A percentile compares a stretch with the other conserved stretches of the same genome.
Conservation (phyloP, 2,888 invertebrate genomes). For the Mythimna pallens region DNA sequence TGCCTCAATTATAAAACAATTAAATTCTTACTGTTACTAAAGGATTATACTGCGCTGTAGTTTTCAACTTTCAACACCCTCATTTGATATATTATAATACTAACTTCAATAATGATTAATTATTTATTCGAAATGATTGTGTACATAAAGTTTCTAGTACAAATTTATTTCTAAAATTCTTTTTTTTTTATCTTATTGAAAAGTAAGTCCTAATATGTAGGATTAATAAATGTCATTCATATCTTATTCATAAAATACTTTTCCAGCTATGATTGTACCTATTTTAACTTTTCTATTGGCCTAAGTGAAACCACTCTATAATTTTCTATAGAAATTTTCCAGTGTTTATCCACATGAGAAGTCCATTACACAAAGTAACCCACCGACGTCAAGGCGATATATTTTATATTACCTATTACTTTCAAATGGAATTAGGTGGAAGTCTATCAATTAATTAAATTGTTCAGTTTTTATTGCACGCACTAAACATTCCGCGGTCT, state of each 20-base stretch:
- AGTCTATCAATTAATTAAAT: slow-evolving; percentile 35
- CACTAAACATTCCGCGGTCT: slow-evolving; percentile 28
- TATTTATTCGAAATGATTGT: background rate
- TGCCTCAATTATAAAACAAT: background rate
- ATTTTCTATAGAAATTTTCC: slow-evolving; percentile 19
- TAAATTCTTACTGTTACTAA: background rate
- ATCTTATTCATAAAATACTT: background rate
- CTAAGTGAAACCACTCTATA: background rate
- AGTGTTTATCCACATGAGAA: slow-evolving; percentile 21
- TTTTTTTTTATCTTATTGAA: background rate
- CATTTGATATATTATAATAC: background rate
- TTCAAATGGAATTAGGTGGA: slow-evolving; percentile 35
- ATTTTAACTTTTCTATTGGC: background rate
- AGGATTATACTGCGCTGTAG: background rate
- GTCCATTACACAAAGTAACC: slow-evolving; percentile 6
- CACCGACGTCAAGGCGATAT: slow-evolving; percentile 14
- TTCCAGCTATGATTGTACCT: background rate
- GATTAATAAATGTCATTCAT: too few species aligned
- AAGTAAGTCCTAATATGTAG: background rate
- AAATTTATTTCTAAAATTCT: too few species aligned
- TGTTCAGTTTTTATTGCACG: slow-evolving; percentile 29
- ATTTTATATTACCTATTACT: slow-evolving; percentile 22
- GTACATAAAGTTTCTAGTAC: background rate
- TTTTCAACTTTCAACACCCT: background rate
- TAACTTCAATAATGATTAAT: background rate